A percentile compares a stretch with the other conserved stretches of the same genome.
Conservation (phyloP, 2,888 invertebrate species). For the Protula sp. region DNA sequence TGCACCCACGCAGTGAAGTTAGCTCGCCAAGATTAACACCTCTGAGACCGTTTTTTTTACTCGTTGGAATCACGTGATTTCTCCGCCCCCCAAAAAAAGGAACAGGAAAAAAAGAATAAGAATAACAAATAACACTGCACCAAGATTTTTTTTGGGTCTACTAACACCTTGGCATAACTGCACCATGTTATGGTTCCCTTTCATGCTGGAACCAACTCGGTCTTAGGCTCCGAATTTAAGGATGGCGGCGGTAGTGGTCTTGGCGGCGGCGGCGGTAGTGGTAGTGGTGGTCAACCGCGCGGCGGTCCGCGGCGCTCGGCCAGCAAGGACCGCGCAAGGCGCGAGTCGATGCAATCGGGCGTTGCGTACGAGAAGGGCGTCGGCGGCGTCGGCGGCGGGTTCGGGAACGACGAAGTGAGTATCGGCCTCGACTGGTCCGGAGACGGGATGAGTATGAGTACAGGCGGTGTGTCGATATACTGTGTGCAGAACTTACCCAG, state of each 20-base stretch:
- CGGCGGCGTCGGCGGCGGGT: slow-evolving; percentile 49
- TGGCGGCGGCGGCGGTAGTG: neutral
- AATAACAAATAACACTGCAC: no score
- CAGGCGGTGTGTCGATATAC: no score
- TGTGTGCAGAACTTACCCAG: no score
- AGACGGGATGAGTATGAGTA: slow-evolving; percentile 44
- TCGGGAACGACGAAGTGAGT: slow-evolving; percentile 68
- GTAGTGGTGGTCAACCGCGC: neutral
- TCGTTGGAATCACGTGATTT: no score
- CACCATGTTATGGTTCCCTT: neutral
- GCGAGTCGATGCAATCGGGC: slow-evolving; percentile 60
- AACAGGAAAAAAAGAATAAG: no score
- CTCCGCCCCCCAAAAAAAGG: no score
- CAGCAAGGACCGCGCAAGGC: slow-evolving; percentile 59
- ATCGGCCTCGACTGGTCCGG: slow-evolving; percentile 40
- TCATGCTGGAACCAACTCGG: neutral
- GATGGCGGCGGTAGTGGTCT: neutral
- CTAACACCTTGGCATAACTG: no score
- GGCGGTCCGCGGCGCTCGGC: slow-evolving; percentile 53
- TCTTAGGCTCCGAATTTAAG: neutral
- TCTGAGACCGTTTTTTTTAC: no score
- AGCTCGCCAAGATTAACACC: no score
- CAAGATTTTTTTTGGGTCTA: no score
- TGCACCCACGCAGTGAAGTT: no score
- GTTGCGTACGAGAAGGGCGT: slow-evolving; percentile 64